A percentile compares a stretch with the other conserved stretches of the same genome.
Evolutionary conservation across 2,797 vertebrate species (phyloP).

Genomic region (Craterocephalus amniculus): DNA sequence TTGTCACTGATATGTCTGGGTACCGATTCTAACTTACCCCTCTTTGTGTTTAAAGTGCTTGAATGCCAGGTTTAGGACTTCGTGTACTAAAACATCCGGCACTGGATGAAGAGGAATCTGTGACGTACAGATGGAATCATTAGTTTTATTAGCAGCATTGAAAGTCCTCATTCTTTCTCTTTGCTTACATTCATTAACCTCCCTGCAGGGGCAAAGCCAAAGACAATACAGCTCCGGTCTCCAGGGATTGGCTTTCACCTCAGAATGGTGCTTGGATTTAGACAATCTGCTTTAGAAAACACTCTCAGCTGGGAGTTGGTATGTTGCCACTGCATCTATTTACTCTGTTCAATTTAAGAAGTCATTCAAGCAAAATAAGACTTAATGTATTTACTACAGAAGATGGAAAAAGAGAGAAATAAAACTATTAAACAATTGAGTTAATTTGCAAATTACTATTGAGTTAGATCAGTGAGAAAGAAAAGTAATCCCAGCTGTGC

Average conservation of each 20-base stretch:
- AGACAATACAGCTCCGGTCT: conserved; percentile 65
- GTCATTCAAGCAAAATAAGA: conserved; percentile 28
- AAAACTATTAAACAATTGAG: not conserved
- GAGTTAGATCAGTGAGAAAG: not conserved
- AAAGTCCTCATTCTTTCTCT: conserved; percentile 52
- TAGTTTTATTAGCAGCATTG: conserved; percentile 60
- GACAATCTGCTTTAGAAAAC: conserved; percentile 50
- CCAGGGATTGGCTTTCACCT: conserved; percentile 51
- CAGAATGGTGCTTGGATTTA: conserved; percentile 54
- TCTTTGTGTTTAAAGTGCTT: conserved; percentile 99
- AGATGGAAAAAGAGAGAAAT: not conserved
- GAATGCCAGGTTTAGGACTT: conserved; percentile 99
- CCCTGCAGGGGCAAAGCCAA: conserved; percentile 61
- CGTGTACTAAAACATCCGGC: conserved; percentile 98
- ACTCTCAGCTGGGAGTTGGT: conserved; percentile 51
- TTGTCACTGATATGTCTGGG: conserved; percentile 12
- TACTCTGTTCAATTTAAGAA: conserved; percentile 33
- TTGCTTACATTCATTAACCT: conserved; percentile 58
- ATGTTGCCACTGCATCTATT: conserved; percentile 53
- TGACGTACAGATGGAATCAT: conserved; percentile 67
- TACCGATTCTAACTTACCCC: conserved; percentile 87
- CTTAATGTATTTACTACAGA: conserved; percentile 8
- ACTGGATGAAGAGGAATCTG: conserved; percentile 99
- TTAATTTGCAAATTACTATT: conserved; percentile 1
- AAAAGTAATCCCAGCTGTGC: not conserved